These are phyloP conservation scores for Furcifer pardalis DNA, from an alignment of 2,797 vertebrate genomes.

Conservation along the genomic window DNA sequence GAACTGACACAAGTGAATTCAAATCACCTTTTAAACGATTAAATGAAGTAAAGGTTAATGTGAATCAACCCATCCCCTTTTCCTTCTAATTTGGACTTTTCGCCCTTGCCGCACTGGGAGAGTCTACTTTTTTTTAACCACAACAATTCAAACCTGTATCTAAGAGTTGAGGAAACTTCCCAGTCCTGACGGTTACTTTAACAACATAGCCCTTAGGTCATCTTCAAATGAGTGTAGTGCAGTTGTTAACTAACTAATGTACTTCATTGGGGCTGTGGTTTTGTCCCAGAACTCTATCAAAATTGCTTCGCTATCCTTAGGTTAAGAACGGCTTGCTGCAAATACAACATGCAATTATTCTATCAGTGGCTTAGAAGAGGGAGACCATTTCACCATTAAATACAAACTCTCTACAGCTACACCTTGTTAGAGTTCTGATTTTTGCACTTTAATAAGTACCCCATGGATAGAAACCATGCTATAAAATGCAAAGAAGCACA, in stretches of 20 bases:
- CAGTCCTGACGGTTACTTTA: background rate
- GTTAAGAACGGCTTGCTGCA: background rate
- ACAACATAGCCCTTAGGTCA: background rate
- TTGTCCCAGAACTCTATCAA: background rate
- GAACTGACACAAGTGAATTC: no score
- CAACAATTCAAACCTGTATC: background rate
- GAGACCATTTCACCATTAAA: conserved; percentile 13
- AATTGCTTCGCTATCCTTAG: background rate
- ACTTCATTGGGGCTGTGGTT: conserved; percentile 1
- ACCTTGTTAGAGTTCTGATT: background rate
- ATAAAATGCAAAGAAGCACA: background rate
- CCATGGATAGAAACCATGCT: background rate
- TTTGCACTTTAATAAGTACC: conserved; percentile 20
- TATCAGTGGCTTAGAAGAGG: conserved; percentile 1
- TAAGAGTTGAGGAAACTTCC: background rate
- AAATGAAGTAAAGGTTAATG: no score
- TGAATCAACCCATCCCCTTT: no score
- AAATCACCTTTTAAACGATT: no score
- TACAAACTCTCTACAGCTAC: background rate
- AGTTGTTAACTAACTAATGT: conserved; percentile 1
- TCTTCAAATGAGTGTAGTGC: background rate
- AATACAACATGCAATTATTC: conserved; percentile 23
- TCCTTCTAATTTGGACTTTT: no score
- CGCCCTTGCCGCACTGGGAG: no score
- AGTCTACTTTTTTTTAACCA: no score